Conservation (phyloP, 1,140 invertebrate genomes). For the Archegozetes longisetosus region DNA sequence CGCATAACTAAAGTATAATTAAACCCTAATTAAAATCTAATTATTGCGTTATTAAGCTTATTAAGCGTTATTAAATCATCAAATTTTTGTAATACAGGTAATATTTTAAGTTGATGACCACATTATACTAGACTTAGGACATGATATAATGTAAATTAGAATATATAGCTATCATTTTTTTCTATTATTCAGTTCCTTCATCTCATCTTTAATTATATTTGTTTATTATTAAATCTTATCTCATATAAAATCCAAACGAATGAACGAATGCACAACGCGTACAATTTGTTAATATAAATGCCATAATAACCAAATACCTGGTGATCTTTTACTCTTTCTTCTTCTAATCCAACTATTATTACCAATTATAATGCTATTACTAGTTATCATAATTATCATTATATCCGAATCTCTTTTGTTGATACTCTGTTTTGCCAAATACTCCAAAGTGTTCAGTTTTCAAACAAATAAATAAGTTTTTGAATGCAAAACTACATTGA, state of each 20-base stretch:
- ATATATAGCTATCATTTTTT: not conserved
- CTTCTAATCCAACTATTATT: not conserved
- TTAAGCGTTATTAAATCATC: too few relatives aligned
- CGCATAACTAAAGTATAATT: too few relatives aligned
- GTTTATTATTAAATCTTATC: not conserved
- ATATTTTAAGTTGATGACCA: too few relatives aligned
- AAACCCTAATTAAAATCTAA: not conserved
- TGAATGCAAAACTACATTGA: too few relatives aligned
- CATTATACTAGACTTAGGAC: too few relatives aligned
- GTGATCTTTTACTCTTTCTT: not conserved
- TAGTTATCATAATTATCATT: not conserved
- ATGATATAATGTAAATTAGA: too few relatives aligned
- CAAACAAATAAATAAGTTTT: too few relatives aligned
- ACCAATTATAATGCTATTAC: not conserved
- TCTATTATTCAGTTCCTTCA: not conserved
- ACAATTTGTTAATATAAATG: not conserved
- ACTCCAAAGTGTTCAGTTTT: too few relatives aligned
- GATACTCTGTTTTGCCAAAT: not conserved
- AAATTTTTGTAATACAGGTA: too few relatives aligned
- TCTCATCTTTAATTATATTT: not conserved
- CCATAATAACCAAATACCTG: not conserved
- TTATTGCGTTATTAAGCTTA: too few relatives aligned
- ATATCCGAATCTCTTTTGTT: not conserved
- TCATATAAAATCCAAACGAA: not conserved
- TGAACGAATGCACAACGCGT: not conserved